These are phyloP conservation scores for Phodopus roborovskii DNA, from an alignment of 2,113 vertebrate species.

Conservation along the genomic window DNA sequence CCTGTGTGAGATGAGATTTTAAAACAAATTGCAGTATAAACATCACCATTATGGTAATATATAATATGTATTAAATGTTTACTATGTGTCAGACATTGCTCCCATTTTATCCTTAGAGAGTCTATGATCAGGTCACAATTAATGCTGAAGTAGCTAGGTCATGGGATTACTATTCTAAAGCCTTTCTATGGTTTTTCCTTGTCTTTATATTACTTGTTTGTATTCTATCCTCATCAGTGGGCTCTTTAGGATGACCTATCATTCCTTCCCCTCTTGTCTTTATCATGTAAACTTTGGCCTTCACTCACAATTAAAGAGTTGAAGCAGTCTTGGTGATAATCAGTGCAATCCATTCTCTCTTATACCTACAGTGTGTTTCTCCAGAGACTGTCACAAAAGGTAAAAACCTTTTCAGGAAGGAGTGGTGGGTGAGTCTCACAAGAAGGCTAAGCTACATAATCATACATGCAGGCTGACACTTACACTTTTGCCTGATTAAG, in stretches of 20 bases:
- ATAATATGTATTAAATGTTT: background rate
- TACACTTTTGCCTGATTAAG: background rate
- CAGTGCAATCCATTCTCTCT: background rate
- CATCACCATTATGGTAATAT: background rate
- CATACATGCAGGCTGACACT: background rate
- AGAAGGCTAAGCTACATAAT: background rate
- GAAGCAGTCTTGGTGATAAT: background rate
- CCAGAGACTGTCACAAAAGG: background rate
- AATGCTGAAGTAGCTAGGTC: background rate
- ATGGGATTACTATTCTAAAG: background rate
- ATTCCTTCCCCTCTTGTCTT: background rate
- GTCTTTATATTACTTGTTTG: background rate
- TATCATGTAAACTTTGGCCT: background rate
- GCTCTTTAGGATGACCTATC: background rate
- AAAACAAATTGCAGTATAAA: background rate
- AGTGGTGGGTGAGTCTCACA: background rate
- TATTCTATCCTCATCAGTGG: background rate
- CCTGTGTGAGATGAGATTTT: constrained; percentile 19
- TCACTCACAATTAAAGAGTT: background rate
- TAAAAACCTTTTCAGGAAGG: background rate
- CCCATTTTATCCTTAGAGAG: background rate
- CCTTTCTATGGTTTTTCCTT: background rate
- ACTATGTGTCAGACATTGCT: background rate
- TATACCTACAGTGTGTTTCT: background rate
- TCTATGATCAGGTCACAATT: background rate